Evolutionary conservation across 2,888 invertebrate genomes (phyloP).

Genomic region (Pollenia amentaria): DNA sequence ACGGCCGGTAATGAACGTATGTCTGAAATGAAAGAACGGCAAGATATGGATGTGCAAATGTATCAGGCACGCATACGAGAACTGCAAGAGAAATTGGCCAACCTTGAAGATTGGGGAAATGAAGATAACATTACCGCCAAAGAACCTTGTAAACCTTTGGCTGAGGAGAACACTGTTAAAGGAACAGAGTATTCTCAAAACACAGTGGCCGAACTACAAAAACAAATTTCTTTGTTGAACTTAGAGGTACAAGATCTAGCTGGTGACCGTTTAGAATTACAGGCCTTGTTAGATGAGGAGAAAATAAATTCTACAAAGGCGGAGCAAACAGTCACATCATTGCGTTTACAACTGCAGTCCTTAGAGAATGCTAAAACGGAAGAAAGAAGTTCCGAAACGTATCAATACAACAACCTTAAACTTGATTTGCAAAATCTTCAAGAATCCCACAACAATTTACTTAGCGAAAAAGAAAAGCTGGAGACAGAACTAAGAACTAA

Average conservation of each 20-base stretch:
- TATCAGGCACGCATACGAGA: constrained; percentile 90
- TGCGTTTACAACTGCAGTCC: constrained; percentile 78
- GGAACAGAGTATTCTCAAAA: constrained; percentile 7
- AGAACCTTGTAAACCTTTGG: neutral
- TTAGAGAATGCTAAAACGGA: constrained; percentile 75
- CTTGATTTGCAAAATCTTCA: constrained; percentile 78
- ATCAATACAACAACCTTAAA: constrained; percentile 78
- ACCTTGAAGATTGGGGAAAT: constrained; percentile 85
- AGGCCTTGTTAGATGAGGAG: constrained; percentile 86
- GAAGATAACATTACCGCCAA: constrained; percentile 8
- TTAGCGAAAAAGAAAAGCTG: constrained; percentile 65
- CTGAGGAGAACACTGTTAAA: neutral
- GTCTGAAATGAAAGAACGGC: constrained; percentile 92
- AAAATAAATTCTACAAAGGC: constrained; percentile 82
- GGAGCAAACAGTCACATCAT: constrained; percentile 77
- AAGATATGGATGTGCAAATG: constrained; percentile 90
- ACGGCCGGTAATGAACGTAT: constrained; percentile 91
- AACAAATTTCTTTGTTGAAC: constrained; percentile 85
- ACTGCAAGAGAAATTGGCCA: constrained; percentile 88
- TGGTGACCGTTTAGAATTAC: constrained; percentile 87
- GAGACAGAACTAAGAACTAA: constrained; percentile 62
- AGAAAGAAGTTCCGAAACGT: constrained; percentile 77
- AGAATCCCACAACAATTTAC: constrained; percentile 76
- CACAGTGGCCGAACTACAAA: constrained; percentile 52
- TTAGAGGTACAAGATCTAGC: constrained; percentile 86